Evolutionary conservation across 1,140 invertebrate species (phyloP).

Genomic region (Procambarus clarkii): DNA sequence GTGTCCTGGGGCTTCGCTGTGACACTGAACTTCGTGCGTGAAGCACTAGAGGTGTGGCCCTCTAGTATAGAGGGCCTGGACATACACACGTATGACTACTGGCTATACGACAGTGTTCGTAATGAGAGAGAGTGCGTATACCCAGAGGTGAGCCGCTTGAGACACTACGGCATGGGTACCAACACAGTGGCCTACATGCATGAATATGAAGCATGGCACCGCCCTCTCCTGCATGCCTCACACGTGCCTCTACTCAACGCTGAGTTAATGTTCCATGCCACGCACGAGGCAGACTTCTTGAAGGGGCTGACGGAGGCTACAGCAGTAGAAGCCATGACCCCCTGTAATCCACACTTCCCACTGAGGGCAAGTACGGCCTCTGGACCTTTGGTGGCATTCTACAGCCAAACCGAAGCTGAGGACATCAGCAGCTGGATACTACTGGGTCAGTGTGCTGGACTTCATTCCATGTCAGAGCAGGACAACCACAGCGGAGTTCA

Average conservation of each 20-base stretch:
- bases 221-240: not conserved
- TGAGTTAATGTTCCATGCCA: slow-evolving; percentile 1
- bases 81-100: slow-evolving; percentile 58
- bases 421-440: slow-evolving; percentile 11
- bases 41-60: slow-evolving; percentile 60
- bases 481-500: slow-evolving; percentile 25
- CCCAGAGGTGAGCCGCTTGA: slow-evolving; percentile 57
- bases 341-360: slow-evolving; percentile 13
- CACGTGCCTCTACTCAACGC: slow-evolving; percentile 15
- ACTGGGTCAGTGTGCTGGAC: slow-evolving; percentile 15
- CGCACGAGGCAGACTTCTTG: not conserved
- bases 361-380: not conserved
- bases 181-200: slow-evolving; percentile 27
- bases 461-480: slow-evolving; percentile 40
- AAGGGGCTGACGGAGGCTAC: not conserved
- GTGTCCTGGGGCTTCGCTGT: slow-evolving; percentile 67
- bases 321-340: slow-evolving; percentile 9
- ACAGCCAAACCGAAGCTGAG: not conserved
- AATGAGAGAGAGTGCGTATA: slow-evolving; percentile 57
- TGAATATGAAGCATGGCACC: not conserved
- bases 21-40: slow-evolving; percentile 47
- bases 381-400: slow-evolving; percentile 7
- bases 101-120: slow-evolving; percentile 60
- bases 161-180: slow-evolving; percentile 55
- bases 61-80: not conserved